phyloP scores from a whole-genome alignment of 2,797 vertebrate genomes.

The Melanotaenia maccullochi region DNA sequence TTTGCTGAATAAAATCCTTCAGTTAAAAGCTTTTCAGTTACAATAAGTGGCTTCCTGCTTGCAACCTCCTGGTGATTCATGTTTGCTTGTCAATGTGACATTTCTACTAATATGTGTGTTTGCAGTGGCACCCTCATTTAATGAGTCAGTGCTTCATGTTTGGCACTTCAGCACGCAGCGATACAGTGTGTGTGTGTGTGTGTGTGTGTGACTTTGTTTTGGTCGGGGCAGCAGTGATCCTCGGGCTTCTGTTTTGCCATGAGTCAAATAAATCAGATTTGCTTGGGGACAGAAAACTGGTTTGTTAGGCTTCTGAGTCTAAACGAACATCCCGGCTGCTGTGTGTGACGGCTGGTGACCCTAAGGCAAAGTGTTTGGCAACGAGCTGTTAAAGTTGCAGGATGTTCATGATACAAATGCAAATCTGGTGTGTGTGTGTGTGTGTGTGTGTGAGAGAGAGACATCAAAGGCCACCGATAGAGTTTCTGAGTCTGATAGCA shows the following conservation, averaged over 20 bases:
- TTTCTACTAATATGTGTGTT: slow-evolving; percentile 3
- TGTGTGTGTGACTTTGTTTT: slow-evolving; percentile 37
- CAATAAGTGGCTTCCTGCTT: too few relatives aligned
- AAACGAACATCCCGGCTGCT: slow-evolving; percentile 6
- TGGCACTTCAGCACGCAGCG: slow-evolving; percentile 1
- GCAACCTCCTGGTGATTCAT: not conserved
- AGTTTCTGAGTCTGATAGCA: slow-evolving; percentile 48
- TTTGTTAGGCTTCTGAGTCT: slow-evolving; percentile 27
- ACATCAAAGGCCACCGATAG: slow-evolving; percentile 45
- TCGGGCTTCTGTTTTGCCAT: slow-evolving; percentile 21
- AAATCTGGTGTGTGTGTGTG: slow-evolving; percentile 32
- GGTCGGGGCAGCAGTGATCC: not conserved
- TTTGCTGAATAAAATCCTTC: not conserved
- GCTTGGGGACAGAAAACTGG: slow-evolving; percentile 26
- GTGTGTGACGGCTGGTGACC: slow-evolving; percentile 17
- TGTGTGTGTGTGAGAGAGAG: not conserved
- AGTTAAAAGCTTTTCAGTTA: too few relatives aligned
- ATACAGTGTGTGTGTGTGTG: slow-evolving; percentile 30
- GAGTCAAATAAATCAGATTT: slow-evolving; percentile 39
- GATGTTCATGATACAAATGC: slow-evolving; percentile 46
- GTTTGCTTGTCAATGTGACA: not conserved
- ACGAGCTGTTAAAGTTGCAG: slow-evolving; percentile 12
- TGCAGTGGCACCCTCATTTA: slow-evolving; percentile 35
- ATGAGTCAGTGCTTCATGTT: slow-evolving; percentile 49
- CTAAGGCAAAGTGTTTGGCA: slow-evolving; percentile 7